Percentiles rank a stretch among this genome's conserved stretches.
Conservation (phyloP, 92 coral and sea anemone species). For the Nematostella vectensis region DNA sequence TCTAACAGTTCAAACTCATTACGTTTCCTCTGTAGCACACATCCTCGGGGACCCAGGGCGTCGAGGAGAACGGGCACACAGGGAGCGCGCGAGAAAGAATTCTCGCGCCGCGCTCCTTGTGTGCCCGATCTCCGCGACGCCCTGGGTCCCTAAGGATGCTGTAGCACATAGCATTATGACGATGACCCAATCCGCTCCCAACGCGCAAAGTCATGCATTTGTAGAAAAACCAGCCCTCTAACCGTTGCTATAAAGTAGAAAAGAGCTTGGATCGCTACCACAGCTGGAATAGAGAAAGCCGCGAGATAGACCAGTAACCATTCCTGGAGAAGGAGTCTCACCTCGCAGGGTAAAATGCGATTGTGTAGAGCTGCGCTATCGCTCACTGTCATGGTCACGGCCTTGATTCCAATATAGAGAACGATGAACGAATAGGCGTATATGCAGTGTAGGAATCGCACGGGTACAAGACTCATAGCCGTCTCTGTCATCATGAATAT, state of each 20-base stretch:
- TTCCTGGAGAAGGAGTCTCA: background rate
- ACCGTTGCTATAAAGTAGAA: background rate
- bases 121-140: no score
- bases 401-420: background rate
- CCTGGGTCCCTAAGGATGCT: no score
- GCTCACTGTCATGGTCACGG: background rate
- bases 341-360: background rate
- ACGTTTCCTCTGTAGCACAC: no score
- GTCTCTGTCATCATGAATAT: conserved; percentile 1
- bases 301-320: background rate
- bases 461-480: background rate
- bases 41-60: no score
- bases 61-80: no score
- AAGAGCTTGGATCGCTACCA: background rate
- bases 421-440: conserved; percentile 2
- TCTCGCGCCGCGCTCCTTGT: no score
- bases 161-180: no score
- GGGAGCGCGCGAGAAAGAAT: no score
- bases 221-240: background rate
- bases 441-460: background rate
- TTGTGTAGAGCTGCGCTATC: background rate
- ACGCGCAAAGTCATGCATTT: background rate
- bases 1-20: no score
- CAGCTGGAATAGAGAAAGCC: background rate
- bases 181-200: background rate